A percentile compares a stretch with the other conserved stretches of the same genome.
Conservation (phyloP, 2,797 vertebrate genomes). For the Chiroxiphia lanceolata region DNA sequence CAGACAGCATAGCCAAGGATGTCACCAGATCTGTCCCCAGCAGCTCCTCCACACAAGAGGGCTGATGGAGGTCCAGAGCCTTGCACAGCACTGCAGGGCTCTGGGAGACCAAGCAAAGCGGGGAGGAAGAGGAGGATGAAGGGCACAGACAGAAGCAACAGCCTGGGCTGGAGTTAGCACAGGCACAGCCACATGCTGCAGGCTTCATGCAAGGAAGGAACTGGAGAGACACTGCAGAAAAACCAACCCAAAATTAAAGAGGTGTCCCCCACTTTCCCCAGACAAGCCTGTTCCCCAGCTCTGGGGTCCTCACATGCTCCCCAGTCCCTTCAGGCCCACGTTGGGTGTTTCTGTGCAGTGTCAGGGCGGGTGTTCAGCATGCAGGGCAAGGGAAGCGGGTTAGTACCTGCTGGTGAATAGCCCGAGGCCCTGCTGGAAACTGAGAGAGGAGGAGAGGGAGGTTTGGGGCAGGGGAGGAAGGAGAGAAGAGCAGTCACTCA, state of each 20-base stretch:
- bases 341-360: conserved; percentile 48
- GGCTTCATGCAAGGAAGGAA: conserved; percentile 55
- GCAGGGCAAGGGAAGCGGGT: conserved; percentile 30
- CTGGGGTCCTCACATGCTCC: neutral
- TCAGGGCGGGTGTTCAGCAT: neutral
- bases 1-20: neutral
- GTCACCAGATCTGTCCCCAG: neutral
- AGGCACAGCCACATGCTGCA: conserved; percentile 53
- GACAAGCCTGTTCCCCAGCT: neutral
- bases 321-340: neutral
- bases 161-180: neutral
- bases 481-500: conserved; percentile 66
- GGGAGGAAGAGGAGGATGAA: neutral
- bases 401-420: conserved; percentile 90
- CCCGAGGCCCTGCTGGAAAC: conserved; percentile 87
- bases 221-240: conserved; percentile 28
- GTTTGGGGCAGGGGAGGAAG: conserved; percentile 55
- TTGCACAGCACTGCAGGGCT: neutral
- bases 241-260: neutral
- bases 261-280: neutral
- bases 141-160: neutral
- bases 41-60: neutral
- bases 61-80: neutral
- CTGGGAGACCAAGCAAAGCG: neutral
- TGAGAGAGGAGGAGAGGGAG: conserved; percentile 77